A percentile compares a stretch with the other conserved stretches of the same genome.
phyloP scores from a whole-genome alignment of 2,888 invertebrate species.

The Anaspis maculata region DNA sequence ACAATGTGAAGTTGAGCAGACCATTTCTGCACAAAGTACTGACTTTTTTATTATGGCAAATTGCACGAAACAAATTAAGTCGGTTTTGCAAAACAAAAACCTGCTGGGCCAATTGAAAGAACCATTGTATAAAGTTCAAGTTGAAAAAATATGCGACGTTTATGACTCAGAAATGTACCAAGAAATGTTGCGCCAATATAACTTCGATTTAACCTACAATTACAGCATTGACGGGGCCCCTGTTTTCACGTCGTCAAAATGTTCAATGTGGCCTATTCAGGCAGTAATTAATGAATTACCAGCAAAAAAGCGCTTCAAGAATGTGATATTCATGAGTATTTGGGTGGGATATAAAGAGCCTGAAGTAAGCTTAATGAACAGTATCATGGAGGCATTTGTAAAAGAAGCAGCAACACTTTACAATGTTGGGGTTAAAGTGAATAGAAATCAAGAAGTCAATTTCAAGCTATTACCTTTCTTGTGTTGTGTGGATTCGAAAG shows the following conservation, averaged over 20 bases:
- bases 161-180: background rate
- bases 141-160: background rate
- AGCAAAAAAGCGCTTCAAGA: background rate
- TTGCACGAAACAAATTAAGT: background rate
- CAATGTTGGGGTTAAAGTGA: background rate
- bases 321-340: background rate
- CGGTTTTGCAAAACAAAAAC: background rate
- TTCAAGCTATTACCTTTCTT: background rate
- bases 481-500: slow-evolving; percentile 1
- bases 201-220: background rate
- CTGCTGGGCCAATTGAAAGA: background rate
- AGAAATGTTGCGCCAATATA: background rate
- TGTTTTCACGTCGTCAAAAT: background rate
- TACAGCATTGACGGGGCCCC: slow-evolving; percentile 1
- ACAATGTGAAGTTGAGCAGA: background rate
- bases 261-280: slow-evolving; percentile 1
- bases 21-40: background rate
- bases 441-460: background rate
- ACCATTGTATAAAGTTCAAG: background rate
- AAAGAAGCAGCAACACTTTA: background rate
- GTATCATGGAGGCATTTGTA: background rate
- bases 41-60: background rate
- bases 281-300: background rate
- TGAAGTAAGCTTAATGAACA: background rate
- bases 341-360: slow-evolving; percentile 1